Evolutionary conservation across 1,140 invertebrate genomes (phyloP).

Genomic region (Harlomillsia oculata): DNA sequence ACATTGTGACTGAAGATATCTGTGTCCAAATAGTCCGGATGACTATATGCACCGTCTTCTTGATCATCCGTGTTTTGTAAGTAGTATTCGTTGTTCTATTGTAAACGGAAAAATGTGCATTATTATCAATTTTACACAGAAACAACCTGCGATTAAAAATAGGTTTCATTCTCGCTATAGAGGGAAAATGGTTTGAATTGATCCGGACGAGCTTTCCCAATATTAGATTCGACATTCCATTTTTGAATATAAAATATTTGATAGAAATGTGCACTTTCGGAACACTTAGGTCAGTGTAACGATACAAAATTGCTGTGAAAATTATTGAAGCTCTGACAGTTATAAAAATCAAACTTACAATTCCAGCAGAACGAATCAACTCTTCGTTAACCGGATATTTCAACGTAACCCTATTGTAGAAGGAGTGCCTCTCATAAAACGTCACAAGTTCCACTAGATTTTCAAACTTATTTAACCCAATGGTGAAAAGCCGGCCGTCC

Average conservation of each 20-base stretch:
- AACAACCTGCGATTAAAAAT: too few species aligned
- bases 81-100: background rate
- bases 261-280: too few species aligned
- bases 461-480: constrained; percentile 85
- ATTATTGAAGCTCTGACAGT: background rate
- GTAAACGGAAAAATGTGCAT: background rate
- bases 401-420: constrained; percentile 83
- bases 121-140: background rate
- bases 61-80: constrained; percentile 44
- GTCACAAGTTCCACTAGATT: constrained; percentile 82
- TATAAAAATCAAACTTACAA: constrained; percentile 47
- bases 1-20: constrained; percentile 55
- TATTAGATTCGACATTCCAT: too few species aligned
- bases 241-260: too few species aligned
- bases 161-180: too few species aligned
- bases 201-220: too few species aligned
- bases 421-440: constrained; percentile 79
- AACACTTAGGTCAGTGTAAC: too few species aligned
- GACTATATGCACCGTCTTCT: constrained; percentile 51
- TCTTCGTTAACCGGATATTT: constrained; percentile 77
- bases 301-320: background rate
- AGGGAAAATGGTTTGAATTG: too few species aligned
- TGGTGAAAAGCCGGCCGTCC: constrained; percentile 79
- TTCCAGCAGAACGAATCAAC: constrained; percentile 52
- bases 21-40: constrained; percentile 78